Evolutionary conservation across 2,888 invertebrate species (phyloP), one percentile per base, ranked within the genome.

Genomic region (Caenorhabditis macrosperma): DNA sequence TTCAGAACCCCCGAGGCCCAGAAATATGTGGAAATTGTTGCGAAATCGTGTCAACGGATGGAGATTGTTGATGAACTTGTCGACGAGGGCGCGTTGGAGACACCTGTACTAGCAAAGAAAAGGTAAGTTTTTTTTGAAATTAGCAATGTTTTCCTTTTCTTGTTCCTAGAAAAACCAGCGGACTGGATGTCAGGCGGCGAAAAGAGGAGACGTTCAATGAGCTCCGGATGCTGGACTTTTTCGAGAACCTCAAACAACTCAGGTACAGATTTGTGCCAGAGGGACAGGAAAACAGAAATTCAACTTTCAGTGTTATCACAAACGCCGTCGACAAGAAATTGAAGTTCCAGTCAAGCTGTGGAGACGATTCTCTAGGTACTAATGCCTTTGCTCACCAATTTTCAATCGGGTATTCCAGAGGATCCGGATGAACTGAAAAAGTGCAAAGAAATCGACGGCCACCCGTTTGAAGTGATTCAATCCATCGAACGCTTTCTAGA

Each of bases 11-110:
- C 52, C 12, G 26, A 52, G 4, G 28, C 15, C 15, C 26, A 52
- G 4, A 24, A 26, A 52, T 52, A 52, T 28, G 52, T 52, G 3
- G 52, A 52, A 5, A 52, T 52, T 26, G 52, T 52, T 26, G 52
- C 52, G 15, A 52, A 28, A 52, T 52, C 52, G 15, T 52, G 52
- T 28, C 52, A 52, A 15, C 26, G n/a, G 12, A 28, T 52, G 1
- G 52, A 26, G 6, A n/a, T 52, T 1, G 26, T 52, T 1, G 10
- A 52, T n/a, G 52, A 52, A n/a, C 6, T 52, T 2, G 52, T n/a
- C 1, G 52, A 52, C 1, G n/a, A 52, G 28, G 28, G 24, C 15
- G 38, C 38, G 6, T 15, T 38, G 38, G 12, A 38, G 33, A 33
- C 5, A 33, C 5, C 5, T 10, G 33, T 5, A 33, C 5, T 10